These are phyloP conservation scores for Andrena chrysosceles DNA, from an alignment of 2,888 invertebrate genomes.

Conservation along the genomic window DNA sequence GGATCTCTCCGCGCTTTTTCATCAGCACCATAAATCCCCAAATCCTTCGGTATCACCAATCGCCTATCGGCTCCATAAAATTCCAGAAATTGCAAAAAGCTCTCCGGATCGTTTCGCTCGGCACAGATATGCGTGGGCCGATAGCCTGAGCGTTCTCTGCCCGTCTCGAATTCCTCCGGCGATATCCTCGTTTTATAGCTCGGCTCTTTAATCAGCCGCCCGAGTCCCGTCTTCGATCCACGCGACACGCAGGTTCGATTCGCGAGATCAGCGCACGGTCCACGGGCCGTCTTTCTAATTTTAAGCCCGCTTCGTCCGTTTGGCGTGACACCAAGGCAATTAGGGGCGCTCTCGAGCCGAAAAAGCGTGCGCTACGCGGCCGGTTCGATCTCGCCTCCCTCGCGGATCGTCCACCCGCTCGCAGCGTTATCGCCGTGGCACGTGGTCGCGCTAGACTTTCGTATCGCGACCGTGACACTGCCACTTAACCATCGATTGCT, in stretches of 20 bases:
- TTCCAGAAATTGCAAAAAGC: too few relatives aligned
- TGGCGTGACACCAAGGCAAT: conserved; percentile 77
- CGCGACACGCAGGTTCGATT: conserved; percentile 2
- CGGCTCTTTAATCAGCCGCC: neutral
- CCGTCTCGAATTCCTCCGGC: too few relatives aligned
- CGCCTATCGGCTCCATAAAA: too few relatives aligned
- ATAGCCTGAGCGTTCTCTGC: too few relatives aligned
- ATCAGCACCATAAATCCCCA: too few relatives aligned
- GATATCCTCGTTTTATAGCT: neutral
- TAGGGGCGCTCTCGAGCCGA: conserved; percentile 18
- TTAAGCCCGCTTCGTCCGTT: conserved; percentile 74
- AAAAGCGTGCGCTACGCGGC: conserved; percentile 2
- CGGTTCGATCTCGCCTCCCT: conserved; percentile 10
- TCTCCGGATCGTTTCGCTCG: too few relatives aligned
- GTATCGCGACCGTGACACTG: conserved; percentile 64
- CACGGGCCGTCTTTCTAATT: conserved; percentile 73
- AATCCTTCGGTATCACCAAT: too few relatives aligned
- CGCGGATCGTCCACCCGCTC: conserved; percentile 9
- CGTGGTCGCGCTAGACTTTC: conserved; percentile 50
- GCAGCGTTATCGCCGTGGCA: conserved; percentile 48
- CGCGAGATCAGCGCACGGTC: conserved; percentile 18
- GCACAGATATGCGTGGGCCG: too few relatives aligned
- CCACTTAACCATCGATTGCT: conserved; percentile 38
- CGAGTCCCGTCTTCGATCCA: neutral
- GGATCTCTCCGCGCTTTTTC: too few relatives aligned